These are phyloP conservation scores for Crotalus helleri DNA, from an alignment of 2,113 vertebrate genomes.

Conservation along the genomic window DNA sequence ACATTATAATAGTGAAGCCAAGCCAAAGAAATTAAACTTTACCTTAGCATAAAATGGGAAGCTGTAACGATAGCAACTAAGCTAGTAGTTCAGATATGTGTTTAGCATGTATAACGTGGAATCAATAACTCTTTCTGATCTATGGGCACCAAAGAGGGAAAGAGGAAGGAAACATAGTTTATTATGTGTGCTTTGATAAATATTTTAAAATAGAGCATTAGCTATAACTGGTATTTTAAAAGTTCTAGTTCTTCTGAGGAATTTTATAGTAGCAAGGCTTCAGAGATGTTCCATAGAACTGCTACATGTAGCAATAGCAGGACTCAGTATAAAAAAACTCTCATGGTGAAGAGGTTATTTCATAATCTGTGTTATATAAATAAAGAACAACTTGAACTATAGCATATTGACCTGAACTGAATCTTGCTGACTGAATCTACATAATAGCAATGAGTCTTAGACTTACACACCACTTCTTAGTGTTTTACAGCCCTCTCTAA, in stretches of 20 bases:
- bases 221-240: background rate
- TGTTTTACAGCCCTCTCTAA: no score
- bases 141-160: background rate
- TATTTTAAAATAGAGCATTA: background rate
- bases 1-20: background rate
- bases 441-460: background rate
- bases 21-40: background rate
- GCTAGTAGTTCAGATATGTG: background rate
- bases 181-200: background rate
- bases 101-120: background rate
- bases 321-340: background rate
- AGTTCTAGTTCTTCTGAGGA: background rate
- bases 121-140: background rate
- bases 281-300: background rate
- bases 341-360: background rate
- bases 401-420: background rate
- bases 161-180: background rate
- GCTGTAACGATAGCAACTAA: background rate
- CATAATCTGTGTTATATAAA: background rate
- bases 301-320: background rate
- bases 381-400: background rate
- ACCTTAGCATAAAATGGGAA: background rate
- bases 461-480: no score
- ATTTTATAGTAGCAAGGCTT: background rate
- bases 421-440: background rate